Base-by-base conservation (phyloP, 2,797 vertebrate species). In the Brachyalestes nurse region DNA sequence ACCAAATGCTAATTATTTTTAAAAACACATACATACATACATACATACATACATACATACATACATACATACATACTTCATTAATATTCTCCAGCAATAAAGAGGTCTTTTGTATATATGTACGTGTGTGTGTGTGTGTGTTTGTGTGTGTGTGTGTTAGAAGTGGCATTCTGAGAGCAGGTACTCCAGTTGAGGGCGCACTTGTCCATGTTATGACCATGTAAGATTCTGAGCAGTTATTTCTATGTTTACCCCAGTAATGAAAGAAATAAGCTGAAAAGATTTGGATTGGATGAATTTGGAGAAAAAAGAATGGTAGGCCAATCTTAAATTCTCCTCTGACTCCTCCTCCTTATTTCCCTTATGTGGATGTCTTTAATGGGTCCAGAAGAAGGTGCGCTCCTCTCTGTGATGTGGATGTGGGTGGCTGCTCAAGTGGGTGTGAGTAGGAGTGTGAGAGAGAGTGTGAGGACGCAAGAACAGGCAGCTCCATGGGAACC, bases 401-500 rank as follows among this genome's bases (percentile, higher is more conserved):
- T 83, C 51, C 4, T 71, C 17, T 79, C 70, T 57, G 69, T 62
- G 40, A 62, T 77, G 67, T 66, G 76, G 66, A 62, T 77, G 74
- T 65, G 70, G 47, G 78, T 16, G 65, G 55, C 57, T 80, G 77
- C 64, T 61, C 71, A 79, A 79, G 83, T 82, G 77, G 79, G 83
- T 79, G 81, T 70, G 38, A 64, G 72, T 82, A 55, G 75, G 79
- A 80, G 81, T 77, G 78, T 78, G 81, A 76, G 71, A 82, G 47
- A 45, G 71, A 72, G 53, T 61, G 58, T 84, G 75, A 70, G 78
- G 34, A 75, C 75, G 81, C 19, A 17, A 74, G 78, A 77, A 61
- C 69, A 80, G 76, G 66, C 64, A 62, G 75, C 72, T 81, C 81
- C 78, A 85, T 84, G 82, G 75, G 84, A 87, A 84, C 80, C 55